phyloP scores from a whole-genome alignment of 2,113 vertebrate genomes.

The Terrapene triunguis region DNA sequence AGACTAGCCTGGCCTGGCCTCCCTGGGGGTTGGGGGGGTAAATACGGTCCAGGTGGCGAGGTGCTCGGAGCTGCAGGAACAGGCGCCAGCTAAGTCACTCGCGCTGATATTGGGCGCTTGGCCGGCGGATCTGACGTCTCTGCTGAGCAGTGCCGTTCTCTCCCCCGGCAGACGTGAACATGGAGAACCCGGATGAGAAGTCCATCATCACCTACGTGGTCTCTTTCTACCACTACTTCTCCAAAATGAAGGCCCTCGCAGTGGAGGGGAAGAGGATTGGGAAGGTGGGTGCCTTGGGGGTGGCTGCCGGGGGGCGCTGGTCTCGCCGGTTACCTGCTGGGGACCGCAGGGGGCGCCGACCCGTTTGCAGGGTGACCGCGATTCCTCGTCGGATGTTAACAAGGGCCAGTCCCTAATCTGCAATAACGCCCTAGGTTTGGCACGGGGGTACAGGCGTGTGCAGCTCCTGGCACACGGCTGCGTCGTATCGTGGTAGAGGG shows the following conservation, averaged over 20 bases:
- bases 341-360: neutral
- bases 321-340: neutral
- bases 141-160: neutral
- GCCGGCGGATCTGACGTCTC: neutral
- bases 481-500: neutral
- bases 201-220: constrained; percentile 98
- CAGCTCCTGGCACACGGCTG: neutral
- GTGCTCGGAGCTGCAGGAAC: neutral
- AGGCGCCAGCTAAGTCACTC: neutral
- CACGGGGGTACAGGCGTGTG: neutral
- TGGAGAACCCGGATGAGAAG: constrained; percentile 95
- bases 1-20: neutral
- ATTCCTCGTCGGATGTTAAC: neutral
- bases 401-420: neutral
- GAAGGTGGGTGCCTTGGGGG: constrained; percentile 82
- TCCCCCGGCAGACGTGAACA: constrained; percentile 88
- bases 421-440: neutral
- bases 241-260: constrained; percentile 98
- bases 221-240: constrained; percentile 98
- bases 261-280: constrained; percentile 97
- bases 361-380: neutral
- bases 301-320: too few relatives aligned
- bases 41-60: too few relatives aligned
- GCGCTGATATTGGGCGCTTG: too few relatives aligned
- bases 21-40: neutral